These are phyloP conservation scores for Cepaea nemoralis DNA, from an alignment of 1,140 invertebrate species.

Conservation along the genomic window DNA sequence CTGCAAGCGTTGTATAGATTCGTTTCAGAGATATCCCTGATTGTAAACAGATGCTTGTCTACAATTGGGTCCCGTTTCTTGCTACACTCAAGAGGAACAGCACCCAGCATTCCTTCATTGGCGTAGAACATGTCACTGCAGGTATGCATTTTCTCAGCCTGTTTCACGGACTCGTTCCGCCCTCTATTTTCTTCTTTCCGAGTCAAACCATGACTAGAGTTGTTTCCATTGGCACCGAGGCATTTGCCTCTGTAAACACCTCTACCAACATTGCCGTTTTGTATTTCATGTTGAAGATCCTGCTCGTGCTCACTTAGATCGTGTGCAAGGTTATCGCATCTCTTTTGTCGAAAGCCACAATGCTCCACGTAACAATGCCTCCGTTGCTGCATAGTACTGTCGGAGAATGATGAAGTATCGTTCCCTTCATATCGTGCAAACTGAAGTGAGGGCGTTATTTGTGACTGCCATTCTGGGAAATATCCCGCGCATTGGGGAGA, in stretches of 20 bases:
- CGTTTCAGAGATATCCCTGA: background rate
- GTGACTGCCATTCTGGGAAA: too few relatives aligned
- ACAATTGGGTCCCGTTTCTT: background rate
- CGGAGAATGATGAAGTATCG: too few relatives aligned
- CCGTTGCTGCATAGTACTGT: background rate
- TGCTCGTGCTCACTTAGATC: background rate
- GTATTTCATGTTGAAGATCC: too few relatives aligned
- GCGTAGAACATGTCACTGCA: background rate
- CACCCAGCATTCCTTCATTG: background rate
- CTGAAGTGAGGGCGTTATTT: too few relatives aligned
- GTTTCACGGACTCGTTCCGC: background rate
- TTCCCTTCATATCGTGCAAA: too few relatives aligned
- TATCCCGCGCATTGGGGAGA: too few relatives aligned
- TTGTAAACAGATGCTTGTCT: background rate
- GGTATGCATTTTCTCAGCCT: background rate
- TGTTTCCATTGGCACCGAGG: background rate
- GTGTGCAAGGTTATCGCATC: background rate
- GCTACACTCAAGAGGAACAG: background rate
- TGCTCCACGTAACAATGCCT: constrained; percentile 6
- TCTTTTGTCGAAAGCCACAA: constrained; percentile 17
- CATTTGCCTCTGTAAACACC: background rate
- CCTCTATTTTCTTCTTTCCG: background rate
- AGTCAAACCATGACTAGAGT: background rate
- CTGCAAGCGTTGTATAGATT: background rate
- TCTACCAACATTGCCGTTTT: background rate